Conservation (phyloP, 2,797 vertebrate genomes). For the Rhinichthys osculus region DNA sequence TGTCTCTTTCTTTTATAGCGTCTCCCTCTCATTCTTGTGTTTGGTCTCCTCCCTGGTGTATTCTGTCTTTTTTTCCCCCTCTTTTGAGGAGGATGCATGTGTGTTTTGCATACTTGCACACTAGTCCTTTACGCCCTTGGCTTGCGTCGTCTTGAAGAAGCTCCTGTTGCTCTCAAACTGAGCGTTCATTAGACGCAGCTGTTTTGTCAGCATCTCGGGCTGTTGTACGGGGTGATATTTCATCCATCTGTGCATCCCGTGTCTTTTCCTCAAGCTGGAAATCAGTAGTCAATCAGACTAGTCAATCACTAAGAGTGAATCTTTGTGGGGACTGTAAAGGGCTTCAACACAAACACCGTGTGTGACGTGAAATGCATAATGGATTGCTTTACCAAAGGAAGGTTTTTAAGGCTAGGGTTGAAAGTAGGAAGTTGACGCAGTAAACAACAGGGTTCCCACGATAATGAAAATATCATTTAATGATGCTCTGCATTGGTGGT, state of each 20-base stretch:
- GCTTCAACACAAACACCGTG: neutral
- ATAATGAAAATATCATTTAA: neutral
- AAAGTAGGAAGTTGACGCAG: neutral
- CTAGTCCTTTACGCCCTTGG: slow-evolving; percentile 22
- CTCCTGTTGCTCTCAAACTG: neutral
- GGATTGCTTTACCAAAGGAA: neutral
- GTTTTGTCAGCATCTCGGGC: neutral
- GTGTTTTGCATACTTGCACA: slow-evolving; percentile 13
- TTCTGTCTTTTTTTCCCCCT: neutral
- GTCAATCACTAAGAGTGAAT: neutral
- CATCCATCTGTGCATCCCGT: neutral
- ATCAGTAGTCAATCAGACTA: neutral
- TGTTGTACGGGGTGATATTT: neutral
- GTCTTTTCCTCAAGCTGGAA: slow-evolving; percentile 7
- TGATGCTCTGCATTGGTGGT: neutral
- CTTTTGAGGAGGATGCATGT: slow-evolving; percentile 21
- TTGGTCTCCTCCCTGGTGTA: neutral
- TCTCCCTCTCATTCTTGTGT: neutral
- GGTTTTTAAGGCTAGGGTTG: neutral
- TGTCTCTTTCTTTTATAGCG: neutral
- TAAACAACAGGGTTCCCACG: neutral
- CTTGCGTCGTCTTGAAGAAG: slow-evolving; percentile 11
- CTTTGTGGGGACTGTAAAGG: neutral
- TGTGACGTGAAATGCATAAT: neutral
- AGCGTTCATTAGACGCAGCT: neutral